These are phyloP conservation scores for Euclidia mi DNA, from an alignment of 2,888 invertebrate species.

Conservation along the genomic window DNA sequence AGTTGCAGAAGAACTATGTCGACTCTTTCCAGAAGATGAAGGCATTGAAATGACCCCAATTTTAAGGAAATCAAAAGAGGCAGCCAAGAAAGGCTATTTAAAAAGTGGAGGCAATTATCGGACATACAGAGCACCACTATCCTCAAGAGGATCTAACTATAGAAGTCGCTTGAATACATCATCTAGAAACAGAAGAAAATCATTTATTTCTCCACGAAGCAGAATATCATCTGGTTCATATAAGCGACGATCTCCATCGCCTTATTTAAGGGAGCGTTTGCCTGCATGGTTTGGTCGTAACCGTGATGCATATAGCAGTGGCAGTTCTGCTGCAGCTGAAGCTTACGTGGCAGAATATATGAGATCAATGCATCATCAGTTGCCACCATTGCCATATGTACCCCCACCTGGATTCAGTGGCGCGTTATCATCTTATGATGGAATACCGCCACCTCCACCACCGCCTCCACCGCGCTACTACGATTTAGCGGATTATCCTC, in stretches of 20 bases:
- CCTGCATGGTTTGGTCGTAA: slow-evolving; percentile 91
- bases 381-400: slow-evolving; percentile 96
- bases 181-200: slow-evolving; percentile 90
- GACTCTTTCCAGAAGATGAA: slow-evolving; percentile 98
- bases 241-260: slow-evolving; percentile 90
- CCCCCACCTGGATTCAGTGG: slow-evolving; percentile 90
- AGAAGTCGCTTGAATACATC: slow-evolving; percentile 87
- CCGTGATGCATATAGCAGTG: slow-evolving; percentile 79
- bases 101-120: slow-evolving; percentile 88
- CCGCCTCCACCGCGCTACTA: slow-evolving; percentile 91
- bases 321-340: slow-evolving; percentile 92
- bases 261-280: slow-evolving; percentile 90
- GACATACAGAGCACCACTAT: slow-evolving; percentile 84
- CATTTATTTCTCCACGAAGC: slow-evolving; percentile 91
- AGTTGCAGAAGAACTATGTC: slow-evolving; percentile 98
- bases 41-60: slow-evolving; percentile 97
- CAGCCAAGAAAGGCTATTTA: slow-evolving; percentile 91
- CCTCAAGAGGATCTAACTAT: slow-evolving; percentile 81
- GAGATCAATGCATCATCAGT: slow-evolving; percentile 96
- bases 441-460: slow-evolving; percentile 93
- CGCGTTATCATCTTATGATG: slow-evolving; percentile 89
- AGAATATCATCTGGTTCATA: slow-evolving; percentile 88
- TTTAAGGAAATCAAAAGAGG: slow-evolving; percentile 95
- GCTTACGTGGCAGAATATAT: slow-evolving; percentile 97
- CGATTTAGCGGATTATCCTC: slow-evolving; percentile 94